A percentile compares a stretch with the other conserved stretches of the same genome.
phyloP scores from a whole-genome alignment of 2,113 vertebrate genomes.

The Heterocephalus glaber region DNA sequence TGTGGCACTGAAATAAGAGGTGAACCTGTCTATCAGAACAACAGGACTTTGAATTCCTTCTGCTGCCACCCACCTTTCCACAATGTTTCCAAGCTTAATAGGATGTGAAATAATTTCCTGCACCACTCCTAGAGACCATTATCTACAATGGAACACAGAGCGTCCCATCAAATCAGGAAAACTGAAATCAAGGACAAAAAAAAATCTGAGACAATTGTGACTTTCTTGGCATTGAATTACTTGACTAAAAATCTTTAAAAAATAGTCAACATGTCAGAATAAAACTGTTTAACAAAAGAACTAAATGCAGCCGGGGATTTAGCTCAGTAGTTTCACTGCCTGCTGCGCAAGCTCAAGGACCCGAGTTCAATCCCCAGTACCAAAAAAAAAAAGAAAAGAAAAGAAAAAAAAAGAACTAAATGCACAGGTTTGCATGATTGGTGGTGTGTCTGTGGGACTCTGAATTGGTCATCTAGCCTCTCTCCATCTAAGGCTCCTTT shows the following conservation, averaged over 20 bases:
- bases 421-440: neutral
- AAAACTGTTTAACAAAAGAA: neutral
- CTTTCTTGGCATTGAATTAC: neutral
- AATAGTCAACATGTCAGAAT: neutral
- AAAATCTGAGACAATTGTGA: neutral
- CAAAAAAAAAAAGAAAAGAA: too few relatives aligned
- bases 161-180: constrained; percentile 43
- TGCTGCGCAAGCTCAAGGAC: too few relatives aligned
- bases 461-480: neutral
- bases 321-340: too few relatives aligned
- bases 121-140: neutral
- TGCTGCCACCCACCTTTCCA: constrained; percentile 22
- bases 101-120: constrained; percentile 47
- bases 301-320: too few relatives aligned
- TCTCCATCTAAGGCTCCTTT: neutral
- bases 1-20: neutral
- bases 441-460: neutral
- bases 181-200: neutral
- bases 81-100: neutral
- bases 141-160: neutral
- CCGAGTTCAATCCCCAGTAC: too few relatives aligned
- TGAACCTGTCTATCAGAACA: neutral
- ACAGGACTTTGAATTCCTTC: neutral
- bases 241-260: neutral
- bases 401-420: too few relatives aligned